Base-by-base conservation (phyloP, 2,888 invertebrate species). In the Lissonota sp. region DNA sequence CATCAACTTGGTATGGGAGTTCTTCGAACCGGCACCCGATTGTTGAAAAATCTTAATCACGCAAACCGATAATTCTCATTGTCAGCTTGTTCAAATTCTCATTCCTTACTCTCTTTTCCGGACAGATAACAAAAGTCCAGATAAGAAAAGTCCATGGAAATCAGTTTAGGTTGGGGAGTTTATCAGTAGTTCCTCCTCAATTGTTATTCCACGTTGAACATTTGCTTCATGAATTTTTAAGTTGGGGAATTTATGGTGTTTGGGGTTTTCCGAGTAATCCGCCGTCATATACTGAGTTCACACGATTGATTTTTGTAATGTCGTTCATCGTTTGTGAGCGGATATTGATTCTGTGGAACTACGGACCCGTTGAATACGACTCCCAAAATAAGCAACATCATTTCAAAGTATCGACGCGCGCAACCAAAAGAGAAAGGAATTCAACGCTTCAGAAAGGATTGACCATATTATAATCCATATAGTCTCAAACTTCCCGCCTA, bases 351-450 rank as follows among this genome's bases (percentile, higher is more conserved):
- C 3, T 26, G 26, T 26, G 1, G 26, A 26, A 26, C 3, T 26
- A 26, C 26, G 3, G 26, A 26, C 26, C 26, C 26, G 26, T 26
- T 49, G 10, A 5, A 49, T 49, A 49, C 10, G 67, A 70, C 73
- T 82, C 77, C 81, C 76, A 66, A 63, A 70, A 76, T 64, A 69
- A 74, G 70, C 72, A 70, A 70, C 76, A 70, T 74, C 67, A 67
- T 49, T 49, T 49, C 12, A 63, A 62, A 79, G 64, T 72, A 72
- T 71, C 14, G 76, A 73, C 76, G 83, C 83, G 78, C 80, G 82
- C 55, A 86, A 87, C 85, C 85, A 88, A 88, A 90, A 90, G 90
- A 90, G 91, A 91, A 91, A 90, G 91, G 90, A 82, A 63, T 66
- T 60, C 53, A 63, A 57, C 46, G 51, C 72, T 39, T 8, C 8